Evolutionary conservation across 2,797 vertebrate genomes (phyloP), one percentile per base, ranked within the genome.

Genomic region (Gouania willdenowi): DNA sequence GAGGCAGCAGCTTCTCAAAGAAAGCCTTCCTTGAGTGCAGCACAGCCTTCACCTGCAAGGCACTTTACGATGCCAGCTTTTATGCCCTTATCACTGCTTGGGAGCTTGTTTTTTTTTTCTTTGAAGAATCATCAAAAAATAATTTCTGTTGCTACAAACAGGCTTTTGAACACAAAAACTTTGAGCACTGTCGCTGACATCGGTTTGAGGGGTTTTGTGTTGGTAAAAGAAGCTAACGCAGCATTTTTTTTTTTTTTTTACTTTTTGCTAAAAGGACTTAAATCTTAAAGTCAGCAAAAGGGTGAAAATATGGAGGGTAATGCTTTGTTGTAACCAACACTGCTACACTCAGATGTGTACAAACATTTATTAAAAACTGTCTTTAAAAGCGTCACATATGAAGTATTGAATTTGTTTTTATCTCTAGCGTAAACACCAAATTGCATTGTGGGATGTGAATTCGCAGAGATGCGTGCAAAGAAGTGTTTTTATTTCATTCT

Each of bases 101-200:
- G 22, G 40, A 41, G n/a, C n/a, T n/a, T 16, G 5, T 42, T 61
- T 48, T 48, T 22, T 57, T 61, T 51, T n/a, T n/a, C n/a, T n/a
- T n/a, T n/a, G n/a, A n/a, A 69, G 44, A 65, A 68, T 32, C 70
- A 69, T 60, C 71, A 67, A 53, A 40, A 74, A 62, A 71, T 63
- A 28, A 49, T 67, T 63, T 51, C 8, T 23, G 35, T 55, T 48
- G n/a, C n/a, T n/a, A n/a, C n/a, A n/a, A n/a, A n/a, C n/a, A 41
- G 52, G 47, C 58, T 39, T 8, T 52, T 66, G 36, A 43, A 39
- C 40, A 55, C 32, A 5, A 44, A 56, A 55, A 35, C 9, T 45
- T 14, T 8, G 12, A 32, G 43, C 66, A 23, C 14, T 2, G 24
- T 53, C n/a, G 12, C 46, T 38, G 50, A 66, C 47, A 44, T 59